Base-by-base conservation (phyloP, 2,113 vertebrate species). In the Percina caprodes region DNA sequence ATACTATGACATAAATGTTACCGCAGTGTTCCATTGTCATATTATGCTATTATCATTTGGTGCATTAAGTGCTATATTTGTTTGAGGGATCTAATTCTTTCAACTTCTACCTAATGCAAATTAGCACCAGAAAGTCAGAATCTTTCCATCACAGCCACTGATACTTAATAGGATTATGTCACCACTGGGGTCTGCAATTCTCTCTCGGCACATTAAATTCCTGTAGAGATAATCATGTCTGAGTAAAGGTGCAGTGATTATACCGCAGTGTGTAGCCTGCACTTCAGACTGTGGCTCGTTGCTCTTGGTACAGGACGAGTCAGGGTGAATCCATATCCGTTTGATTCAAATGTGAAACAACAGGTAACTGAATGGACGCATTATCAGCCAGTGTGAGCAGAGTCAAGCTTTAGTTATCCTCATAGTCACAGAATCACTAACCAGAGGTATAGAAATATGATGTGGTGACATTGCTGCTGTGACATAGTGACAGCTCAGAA, bases 121-220 rank as follows among this genome's bases (percentile, higher is more conserved):
- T 54, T 35, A 60, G 21, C 55, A 54, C 15, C 35, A 42, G 24
- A 23, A 39, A 66, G 30, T 51, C 16, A 45, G n/a, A 59, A 60
- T 55, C 58, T 35, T 15, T 78, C 59, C 76, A 72, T 71, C 35
- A 66, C 33, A 67, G 24, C 9, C 16, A 24, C 39, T 48, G 49
- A 82, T 55, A 67, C 24, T 39, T 81, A 66, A 81, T 33, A 11
- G 49, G 42, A 82, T 88, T 80, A 85, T 74, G 61, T 69, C 42
- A 23, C 68, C 52, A 18, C 0, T 49, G 69, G 60, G 42, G 52
- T 74, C 30, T 56, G 6, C 13, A 61, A 16, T 49, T 74, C 6
- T 51, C 45, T 42, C 62, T 21, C 16, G 42, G 56, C 35, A 45
- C 8, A 19, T 35, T 75, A 5, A 70, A 60, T 56, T 77, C 68